Evolutionary conservation across 92 coral and sea anemone genomes (phyloP), one percentile per base, ranked within the genome.

Genomic region (Epizoanthus fatuus): DNA sequence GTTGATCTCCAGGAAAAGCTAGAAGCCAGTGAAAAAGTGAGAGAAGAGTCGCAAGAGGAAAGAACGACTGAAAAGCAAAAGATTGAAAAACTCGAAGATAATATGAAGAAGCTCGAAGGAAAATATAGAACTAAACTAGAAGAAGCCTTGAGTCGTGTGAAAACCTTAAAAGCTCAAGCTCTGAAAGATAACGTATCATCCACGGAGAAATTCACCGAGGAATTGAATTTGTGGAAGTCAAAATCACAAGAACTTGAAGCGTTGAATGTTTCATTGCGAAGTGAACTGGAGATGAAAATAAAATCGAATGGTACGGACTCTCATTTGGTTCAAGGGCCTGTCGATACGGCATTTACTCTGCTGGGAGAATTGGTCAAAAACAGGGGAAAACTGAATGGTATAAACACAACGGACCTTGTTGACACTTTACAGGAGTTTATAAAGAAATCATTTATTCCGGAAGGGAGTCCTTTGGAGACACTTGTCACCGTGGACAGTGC

Each of bases 1-100:
- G 96, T 93, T 5, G 91, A 93, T 71, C 81, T 93, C 20, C 96
- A 90, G 80, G 96, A 93, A 47, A 93, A 93, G 59, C 80, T 93
- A 37, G 96, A 93, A 20, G 77, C 81, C 53, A 83, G 92, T 44
- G 88, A 78, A 81, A 77, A 89, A 38, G 69, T 65, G 5, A 75
- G 81, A 65, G 93, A 90, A 55, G 92, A 93, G 15, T 80, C 89
- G 3, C 70, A 45, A 20, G 64, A 80, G 17, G 90, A 84, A 66
- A 83, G 86, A 52, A 84, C 60, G 25, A 73, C 57, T 0, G 83
- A 80, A 44, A 77, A 80, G 45, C 86, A 62, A 38, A 93, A 85
- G 72, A 59, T 86, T 14, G 83, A 87, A 53, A 88, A 90, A 65
- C 90, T 93, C 53, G 96, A 80, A 80, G 86, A 85, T 29, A 87